Conservation (phyloP, 1,140 invertebrate genomes). For the Heliconius himera region DNA sequence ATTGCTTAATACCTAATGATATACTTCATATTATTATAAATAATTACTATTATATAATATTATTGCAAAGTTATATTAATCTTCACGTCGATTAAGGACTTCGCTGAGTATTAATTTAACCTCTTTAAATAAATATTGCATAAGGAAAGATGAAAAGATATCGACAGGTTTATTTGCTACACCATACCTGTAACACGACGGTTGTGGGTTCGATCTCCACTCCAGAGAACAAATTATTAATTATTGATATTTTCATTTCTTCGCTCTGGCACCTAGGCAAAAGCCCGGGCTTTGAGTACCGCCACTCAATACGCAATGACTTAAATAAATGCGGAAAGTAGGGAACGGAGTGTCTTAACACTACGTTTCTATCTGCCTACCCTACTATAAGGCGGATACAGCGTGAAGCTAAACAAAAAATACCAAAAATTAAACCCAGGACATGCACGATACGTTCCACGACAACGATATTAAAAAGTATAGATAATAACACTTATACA, state of each 20-base stretch:
- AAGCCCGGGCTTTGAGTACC: neutral
- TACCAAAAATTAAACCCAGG: neutral
- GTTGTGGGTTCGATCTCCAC: no score
- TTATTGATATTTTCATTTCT: no score
- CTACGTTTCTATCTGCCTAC: neutral
- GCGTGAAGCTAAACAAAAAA: neutral
- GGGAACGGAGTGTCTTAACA: neutral
- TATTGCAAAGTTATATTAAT: neutral
- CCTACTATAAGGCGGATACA: neutral
- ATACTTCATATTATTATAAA: neutral
- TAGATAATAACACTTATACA: neutral
- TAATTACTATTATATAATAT: slow-evolving; percentile 1
- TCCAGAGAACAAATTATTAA: no score
- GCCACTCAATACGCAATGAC: neutral
- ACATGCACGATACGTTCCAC: no score
- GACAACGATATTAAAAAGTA: neutral
- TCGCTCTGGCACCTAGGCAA: no score
- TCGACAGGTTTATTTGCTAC: no score
- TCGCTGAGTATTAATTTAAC: neutral
- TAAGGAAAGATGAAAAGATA: no score
- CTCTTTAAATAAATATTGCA: no score
- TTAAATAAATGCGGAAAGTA: neutral
- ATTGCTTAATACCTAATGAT: neutral
- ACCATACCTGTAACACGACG: no score
- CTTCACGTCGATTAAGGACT: neutral